Conservation (phyloP, 2,797 vertebrate species). For the Stomatorhinus walkeri region DNA sequence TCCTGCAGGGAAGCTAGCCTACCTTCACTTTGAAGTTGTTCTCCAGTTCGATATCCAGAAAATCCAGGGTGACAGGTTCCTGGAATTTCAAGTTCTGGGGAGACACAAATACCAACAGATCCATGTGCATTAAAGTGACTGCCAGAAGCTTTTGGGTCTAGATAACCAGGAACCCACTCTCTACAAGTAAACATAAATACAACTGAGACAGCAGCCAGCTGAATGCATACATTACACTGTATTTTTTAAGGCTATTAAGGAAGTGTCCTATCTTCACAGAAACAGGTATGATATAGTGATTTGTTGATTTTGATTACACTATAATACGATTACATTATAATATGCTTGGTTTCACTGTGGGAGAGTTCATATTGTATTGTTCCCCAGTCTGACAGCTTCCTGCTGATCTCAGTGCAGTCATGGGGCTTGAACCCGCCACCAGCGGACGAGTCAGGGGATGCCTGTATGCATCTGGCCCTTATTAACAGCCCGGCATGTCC, state of each 20-base stretch:
- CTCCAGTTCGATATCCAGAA: conserved; percentile 91
- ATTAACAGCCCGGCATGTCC: background rate
- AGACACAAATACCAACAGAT: conserved; percentile 29
- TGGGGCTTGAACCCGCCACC: background rate
- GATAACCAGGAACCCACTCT: background rate
- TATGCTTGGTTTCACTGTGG: background rate
- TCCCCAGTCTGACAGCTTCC: background rate
- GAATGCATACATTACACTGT: background rate
- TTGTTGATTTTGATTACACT: background rate
- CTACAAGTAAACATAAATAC: too few species aligned
- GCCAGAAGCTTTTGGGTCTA: background rate
- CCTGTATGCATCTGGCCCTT: background rate
- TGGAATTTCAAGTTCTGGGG: conserved; percentile 83
- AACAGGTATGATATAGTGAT: background rate
- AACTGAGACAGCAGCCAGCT: background rate
- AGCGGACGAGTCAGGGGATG: background rate
- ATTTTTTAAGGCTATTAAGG: background rate
- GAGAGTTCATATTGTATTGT: background rate
- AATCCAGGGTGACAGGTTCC: conserved; percentile 93
- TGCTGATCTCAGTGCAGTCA: background rate
- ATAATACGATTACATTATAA: background rate
- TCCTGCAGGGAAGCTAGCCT: background rate
- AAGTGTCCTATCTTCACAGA: background rate
- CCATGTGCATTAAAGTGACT: background rate
- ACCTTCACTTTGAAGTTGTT: conserved; percentile 86